A percentile compares a stretch with the other conserved stretches of the same genome.
Conservation (phyloP, 2,113 vertebrate genomes). For the Paratilapia polleni region DNA sequence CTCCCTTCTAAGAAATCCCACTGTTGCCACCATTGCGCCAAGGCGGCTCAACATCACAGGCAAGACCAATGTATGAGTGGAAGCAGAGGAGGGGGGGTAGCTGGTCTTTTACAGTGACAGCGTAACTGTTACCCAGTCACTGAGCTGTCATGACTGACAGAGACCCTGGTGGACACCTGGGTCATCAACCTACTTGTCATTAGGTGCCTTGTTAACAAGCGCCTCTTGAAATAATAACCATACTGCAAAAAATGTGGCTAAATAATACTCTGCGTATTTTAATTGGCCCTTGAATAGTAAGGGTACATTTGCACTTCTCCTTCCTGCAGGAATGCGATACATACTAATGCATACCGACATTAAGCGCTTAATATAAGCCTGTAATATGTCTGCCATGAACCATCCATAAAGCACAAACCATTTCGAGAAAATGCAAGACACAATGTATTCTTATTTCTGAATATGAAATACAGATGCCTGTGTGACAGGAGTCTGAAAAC, state of each 20-base stretch:
- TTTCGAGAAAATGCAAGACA: conserved; percentile 14
- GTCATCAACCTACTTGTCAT: conserved; percentile 48
- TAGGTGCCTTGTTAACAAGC: conserved; percentile 46
- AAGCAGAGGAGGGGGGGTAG: neutral
- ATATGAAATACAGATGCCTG: conserved; percentile 8
- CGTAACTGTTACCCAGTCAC: conserved; percentile 42
- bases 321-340: conserved; percentile 2
- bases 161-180: conserved; percentile 39
- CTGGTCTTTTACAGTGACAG: conserved; percentile 47
- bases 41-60: conserved; percentile 55
- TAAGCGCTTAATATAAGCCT: conserved; percentile 29
- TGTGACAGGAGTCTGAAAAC: conserved; percentile 45
- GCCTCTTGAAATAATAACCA: conserved; percentile 1
- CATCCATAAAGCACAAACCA: conserved; percentile 3
- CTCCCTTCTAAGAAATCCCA: conserved; percentile 84
- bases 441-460: neutral
- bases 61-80: conserved; percentile 14
- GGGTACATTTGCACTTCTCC: conserved; percentile 8
- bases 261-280: conserved; percentile 9
- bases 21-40: conserved; percentile 68
- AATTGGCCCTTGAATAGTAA: neutral
- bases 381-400: conserved; percentile 11
- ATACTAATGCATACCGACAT: conserved; percentile 34
- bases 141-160: conserved; percentile 57
- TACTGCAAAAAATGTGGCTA: neutral